Conservation (phyloP, 2,888 invertebrate genomes). For the Cactoblastis cactorum region DNA sequence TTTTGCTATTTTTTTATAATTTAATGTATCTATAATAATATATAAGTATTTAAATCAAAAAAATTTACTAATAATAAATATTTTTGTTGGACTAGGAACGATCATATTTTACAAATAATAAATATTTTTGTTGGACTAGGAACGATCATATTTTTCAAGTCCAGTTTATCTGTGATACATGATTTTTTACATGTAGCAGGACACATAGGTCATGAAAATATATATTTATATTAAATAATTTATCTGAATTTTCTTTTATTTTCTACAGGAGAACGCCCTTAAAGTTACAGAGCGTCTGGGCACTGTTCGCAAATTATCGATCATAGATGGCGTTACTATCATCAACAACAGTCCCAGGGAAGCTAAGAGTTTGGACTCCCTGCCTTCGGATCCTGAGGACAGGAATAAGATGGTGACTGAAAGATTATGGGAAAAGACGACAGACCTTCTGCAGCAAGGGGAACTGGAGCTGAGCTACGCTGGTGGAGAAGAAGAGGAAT, state of each 20-base stretch:
- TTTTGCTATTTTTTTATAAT: too few relatives aligned
- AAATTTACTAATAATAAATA: too few relatives aligned
- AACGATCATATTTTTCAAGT: too few relatives aligned
- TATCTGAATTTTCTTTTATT: conserved; percentile 7
- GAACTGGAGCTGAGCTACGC: conserved; percentile 61
- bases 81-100: too few relatives aligned
- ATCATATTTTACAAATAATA: too few relatives aligned
- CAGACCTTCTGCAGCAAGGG: conserved; percentile 51
- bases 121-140: too few relatives aligned
- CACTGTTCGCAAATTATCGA: conserved; percentile 50
- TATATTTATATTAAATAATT: too few relatives aligned
- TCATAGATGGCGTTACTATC: conserved; percentile 58
- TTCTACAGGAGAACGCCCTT: conserved; percentile 61
- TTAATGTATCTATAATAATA: too few relatives aligned
- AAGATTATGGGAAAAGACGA: conserved; percentile 54
- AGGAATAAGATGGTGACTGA: conserved; percentile 56
- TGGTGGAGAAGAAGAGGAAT: conserved; percentile 47
- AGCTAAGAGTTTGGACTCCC: conserved; percentile 50
- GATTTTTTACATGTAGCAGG: too few relatives aligned
- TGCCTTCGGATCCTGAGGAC: conserved; percentile 49
- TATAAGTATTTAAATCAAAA: too few relatives aligned
- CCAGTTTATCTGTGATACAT: too few relatives aligned
- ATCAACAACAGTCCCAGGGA: conserved; percentile 57
- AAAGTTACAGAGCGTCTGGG: conserved; percentile 58
- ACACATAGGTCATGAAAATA: too few relatives aligned